These are phyloP conservation scores for Patiria miniata DNA, from an alignment of 35 echinoderm and acorn worm genomes.

Conservation along the genomic window DNA sequence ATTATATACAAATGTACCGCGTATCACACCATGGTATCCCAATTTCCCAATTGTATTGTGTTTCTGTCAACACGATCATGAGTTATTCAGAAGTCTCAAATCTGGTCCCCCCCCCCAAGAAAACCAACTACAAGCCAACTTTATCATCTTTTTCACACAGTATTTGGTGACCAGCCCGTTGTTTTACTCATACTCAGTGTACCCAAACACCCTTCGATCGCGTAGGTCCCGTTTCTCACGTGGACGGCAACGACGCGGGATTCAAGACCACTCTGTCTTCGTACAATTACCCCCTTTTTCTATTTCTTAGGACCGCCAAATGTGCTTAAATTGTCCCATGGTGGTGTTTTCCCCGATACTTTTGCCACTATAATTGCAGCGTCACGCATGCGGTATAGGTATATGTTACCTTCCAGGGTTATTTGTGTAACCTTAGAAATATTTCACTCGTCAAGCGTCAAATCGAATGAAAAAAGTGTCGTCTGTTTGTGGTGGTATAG, in stretches of 20 bases:
- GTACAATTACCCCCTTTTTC: not conserved
- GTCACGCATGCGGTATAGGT: constrained; percentile 13
- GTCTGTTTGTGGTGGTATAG: no score
- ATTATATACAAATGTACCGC: not conserved
- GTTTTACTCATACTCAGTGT: not conserved
- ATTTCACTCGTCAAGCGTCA: no score
- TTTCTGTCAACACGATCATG: not conserved
- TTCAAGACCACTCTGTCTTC: not conserved
- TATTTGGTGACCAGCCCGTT: no score
- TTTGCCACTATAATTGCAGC: not conserved
- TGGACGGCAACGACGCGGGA: not conserved
- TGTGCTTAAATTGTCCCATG: not conserved
- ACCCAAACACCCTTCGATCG: constrained; percentile 8
- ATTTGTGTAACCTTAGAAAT: no score
- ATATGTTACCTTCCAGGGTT: no score
- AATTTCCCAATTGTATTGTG: not conserved
- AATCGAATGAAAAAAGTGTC: no score
- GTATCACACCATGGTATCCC: no score
- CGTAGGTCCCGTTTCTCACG: not conserved
- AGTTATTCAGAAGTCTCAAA: no score
- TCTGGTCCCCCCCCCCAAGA: not conserved
- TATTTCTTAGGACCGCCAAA: not conserved
- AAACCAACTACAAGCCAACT: not conserved
- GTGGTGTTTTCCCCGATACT: not conserved
- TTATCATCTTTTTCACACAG: not conserved